Conservation (phyloP, 2,888 invertebrate genomes). For the Raillietiella orientalis region DNA sequence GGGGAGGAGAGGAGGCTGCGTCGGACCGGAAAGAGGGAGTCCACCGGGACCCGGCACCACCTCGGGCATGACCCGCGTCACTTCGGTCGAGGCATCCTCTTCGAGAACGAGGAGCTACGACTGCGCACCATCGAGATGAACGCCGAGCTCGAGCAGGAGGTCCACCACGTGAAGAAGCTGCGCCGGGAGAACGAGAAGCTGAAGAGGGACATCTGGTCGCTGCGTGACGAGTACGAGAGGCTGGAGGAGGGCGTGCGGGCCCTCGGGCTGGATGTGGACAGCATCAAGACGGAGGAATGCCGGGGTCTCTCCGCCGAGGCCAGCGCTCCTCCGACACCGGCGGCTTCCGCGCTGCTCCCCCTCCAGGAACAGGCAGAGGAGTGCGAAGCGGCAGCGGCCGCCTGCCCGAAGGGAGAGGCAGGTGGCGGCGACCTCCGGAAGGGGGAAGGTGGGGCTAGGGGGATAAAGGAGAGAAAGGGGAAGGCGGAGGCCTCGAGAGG, state of each 20-base stretch:
- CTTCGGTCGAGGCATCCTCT: slow-evolving; percentile 73
- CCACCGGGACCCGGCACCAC: too few relatives aligned
- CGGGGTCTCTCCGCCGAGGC: too few relatives aligned
- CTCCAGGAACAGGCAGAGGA: slow-evolving; percentile 10
- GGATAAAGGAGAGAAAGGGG: slow-evolving; percentile 5
- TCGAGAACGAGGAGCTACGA: slow-evolving; percentile 67
- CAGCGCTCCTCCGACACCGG: too few relatives aligned
- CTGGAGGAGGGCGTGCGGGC: slow-evolving; percentile 36
- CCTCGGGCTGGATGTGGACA: too few relatives aligned
- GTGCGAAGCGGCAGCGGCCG: slow-evolving; percentile 6
- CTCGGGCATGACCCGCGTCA: too few relatives aligned
- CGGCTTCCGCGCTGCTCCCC: too few relatives aligned
- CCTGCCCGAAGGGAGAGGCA: slow-evolving; percentile 7
- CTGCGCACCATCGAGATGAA: slow-evolving; percentile 66
- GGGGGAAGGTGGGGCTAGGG: slow-evolving; percentile 8
- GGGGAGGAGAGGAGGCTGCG: too few relatives aligned
- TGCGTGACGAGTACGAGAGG: slow-evolving; percentile 59
- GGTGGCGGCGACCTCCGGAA: slow-evolving; percentile 3
- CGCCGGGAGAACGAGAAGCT: slow-evolving; percentile 59
- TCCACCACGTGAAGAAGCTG: slow-evolving; percentile 58
- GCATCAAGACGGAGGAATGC: too few relatives aligned
- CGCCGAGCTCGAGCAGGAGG: slow-evolving; percentile 68
- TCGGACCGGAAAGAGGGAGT: too few relatives aligned
- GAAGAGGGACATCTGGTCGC: slow-evolving; percentile 49
- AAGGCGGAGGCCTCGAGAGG: slow-evolving; percentile 5